Percentiles rank a stretch among this genome's conserved stretches.
Conservation (phyloP, 2,888 invertebrate genomes). For the Ichneumon xanthorius region DNA sequence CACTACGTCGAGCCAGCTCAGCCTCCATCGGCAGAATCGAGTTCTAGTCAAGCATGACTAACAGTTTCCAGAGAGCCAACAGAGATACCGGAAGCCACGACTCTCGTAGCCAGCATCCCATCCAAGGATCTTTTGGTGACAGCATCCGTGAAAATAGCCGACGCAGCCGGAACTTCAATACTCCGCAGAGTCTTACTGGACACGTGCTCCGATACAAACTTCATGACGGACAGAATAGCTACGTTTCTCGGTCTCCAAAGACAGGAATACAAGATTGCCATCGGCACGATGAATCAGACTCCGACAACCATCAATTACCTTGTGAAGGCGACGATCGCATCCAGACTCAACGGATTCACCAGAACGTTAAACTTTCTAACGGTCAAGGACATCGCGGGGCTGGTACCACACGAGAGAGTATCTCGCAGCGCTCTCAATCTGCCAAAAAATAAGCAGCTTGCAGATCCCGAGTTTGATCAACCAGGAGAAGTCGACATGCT, state of each 20-base stretch:
- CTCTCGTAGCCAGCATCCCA: not conserved
- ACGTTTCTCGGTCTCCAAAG: not conserved
- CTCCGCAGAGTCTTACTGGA: not conserved
- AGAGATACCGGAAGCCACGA: not conserved
- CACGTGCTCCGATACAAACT: slow-evolving; percentile 2
- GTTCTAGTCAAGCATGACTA: too few species aligned
- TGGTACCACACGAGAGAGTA: slow-evolving; percentile 29
- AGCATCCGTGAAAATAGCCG: not conserved
- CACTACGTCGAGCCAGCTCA: slow-evolving; percentile 18
- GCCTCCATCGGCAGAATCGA: too few species aligned
- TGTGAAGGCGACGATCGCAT: slow-evolving; percentile 2
- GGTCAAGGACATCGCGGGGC: slow-evolving; percentile 39
- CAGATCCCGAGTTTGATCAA: slow-evolving; percentile 67
- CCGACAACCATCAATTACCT: slow-evolving; percentile 19
- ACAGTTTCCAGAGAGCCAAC: too few species aligned
- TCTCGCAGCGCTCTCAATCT: slow-evolving; percentile 36
- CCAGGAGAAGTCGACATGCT: too few species aligned
- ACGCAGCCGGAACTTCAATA: too few species aligned
- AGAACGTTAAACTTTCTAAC: slow-evolving; percentile 31
- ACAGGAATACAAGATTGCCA: not conserved
- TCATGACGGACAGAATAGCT: not conserved
- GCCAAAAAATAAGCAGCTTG: slow-evolving; percentile 56
- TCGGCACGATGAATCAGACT: slow-evolving; percentile 37
- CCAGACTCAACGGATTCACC: not conserved
- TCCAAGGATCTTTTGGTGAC: not conserved